A percentile compares a stretch with the other conserved stretches of the same genome.
phyloP scores from a whole-genome alignment of 2,113 vertebrate genomes.

The Gymnarchus niloticus region DNA sequence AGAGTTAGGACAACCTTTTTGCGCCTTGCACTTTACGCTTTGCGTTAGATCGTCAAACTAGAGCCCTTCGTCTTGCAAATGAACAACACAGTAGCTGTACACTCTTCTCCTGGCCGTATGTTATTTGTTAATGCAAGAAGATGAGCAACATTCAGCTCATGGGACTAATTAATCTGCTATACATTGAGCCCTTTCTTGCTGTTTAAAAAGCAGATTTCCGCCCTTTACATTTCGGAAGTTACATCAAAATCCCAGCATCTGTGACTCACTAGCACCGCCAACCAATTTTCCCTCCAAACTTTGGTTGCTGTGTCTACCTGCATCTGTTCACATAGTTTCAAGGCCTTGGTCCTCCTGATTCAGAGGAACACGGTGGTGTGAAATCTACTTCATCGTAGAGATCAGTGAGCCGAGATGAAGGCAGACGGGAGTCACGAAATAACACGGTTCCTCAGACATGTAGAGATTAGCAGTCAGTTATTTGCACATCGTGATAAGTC shows the following conservation, averaged over 20 bases:
- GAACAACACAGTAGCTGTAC: not conserved
- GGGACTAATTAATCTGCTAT: not conserved
- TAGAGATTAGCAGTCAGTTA: not conserved
- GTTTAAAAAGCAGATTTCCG: not conserved
- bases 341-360: not conserved
- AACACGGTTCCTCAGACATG: not conserved
- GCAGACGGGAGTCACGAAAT: not conserved
- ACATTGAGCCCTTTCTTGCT: not conserved
- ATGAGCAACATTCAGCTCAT: not conserved
- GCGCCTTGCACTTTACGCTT: too few relatives aligned
- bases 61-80: not conserved
- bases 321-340: not conserved
- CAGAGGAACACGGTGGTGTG: not conserved
- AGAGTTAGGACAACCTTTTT: too few relatives aligned
- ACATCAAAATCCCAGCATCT: not conserved
- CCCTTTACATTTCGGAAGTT: not conserved
- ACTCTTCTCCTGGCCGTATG: not conserved
- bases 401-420: not conserved
- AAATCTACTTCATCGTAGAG: not conserved
- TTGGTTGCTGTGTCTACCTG: not conserved
- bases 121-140: not conserved
- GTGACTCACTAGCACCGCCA: not conserved
- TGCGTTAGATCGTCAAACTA: too few relatives aligned
- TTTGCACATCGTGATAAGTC: constrained; percentile 3
- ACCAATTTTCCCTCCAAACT: not conserved